A percentile compares a stretch with the other conserved stretches of the same genome.
Conservation (phyloP, 2,113 vertebrate species). For the Laticauda laticaudata region DNA sequence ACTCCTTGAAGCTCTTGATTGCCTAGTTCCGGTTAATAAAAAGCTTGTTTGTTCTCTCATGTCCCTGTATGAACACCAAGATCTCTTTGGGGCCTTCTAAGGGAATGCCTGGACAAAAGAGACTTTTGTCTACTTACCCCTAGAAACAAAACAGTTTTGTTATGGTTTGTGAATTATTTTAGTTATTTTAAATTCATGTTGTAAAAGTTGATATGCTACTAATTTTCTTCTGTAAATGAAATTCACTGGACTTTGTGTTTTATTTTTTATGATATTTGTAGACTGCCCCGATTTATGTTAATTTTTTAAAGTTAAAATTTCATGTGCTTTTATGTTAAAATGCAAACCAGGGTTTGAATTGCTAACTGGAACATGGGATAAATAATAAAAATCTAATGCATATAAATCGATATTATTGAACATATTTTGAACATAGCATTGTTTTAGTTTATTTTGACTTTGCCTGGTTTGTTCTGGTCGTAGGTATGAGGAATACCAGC, state of each 20-base stretch:
- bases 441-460: neutral
- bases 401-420: neutral
- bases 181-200: neutral
- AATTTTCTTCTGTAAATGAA: neutral
- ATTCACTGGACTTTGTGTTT: neutral
- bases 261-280: neutral
- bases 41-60: neutral
- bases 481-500: slow-evolving; percentile 91
- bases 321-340: neutral
- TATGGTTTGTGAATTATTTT: neutral
- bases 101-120: neutral
- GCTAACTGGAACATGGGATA: neutral
- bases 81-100: neutral
- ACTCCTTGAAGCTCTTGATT: neutral
- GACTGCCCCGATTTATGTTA: neutral
- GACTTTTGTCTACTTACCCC: neutral
- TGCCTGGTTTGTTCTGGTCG: neutral
- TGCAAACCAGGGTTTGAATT: neutral
- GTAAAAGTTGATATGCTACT: neutral
- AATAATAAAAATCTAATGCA: neutral
- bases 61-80: neutral
- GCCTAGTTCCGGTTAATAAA: neutral
- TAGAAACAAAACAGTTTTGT: neutral
- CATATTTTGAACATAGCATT: neutral
- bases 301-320: neutral